Conservation (phyloP, 1,140 invertebrate species). For the Zaprionus vittiger region DNA sequence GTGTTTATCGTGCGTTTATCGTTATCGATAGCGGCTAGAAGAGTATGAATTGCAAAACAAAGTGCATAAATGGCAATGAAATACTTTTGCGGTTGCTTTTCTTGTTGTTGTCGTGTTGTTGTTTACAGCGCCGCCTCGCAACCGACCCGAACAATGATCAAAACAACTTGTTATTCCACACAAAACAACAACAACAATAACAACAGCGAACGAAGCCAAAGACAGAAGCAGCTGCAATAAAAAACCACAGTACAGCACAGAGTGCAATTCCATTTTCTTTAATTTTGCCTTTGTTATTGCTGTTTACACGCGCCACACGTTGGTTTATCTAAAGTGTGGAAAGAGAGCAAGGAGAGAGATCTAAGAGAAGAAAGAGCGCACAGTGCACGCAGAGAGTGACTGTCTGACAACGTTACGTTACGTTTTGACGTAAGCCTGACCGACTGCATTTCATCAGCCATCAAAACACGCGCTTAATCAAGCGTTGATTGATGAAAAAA, state of each 20-base stretch:
- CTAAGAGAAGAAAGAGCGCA: not conserved
- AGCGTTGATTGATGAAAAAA: slow-evolving; percentile 6
- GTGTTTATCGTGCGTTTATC: slow-evolving; percentile 48
- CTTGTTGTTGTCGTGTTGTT: slow-evolving; percentile 46
- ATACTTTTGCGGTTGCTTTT: slow-evolving; percentile 66
- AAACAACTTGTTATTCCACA: slow-evolving; percentile 78
- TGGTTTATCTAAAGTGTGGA: slow-evolving; percentile 46
- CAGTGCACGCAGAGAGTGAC: not conserved
- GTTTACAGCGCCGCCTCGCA: slow-evolving; percentile 58
- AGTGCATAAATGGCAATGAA: slow-evolving; percentile 69
- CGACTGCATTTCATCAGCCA: slow-evolving; percentile 41
- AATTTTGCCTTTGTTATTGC: slow-evolving; percentile 15
- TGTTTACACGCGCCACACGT: slow-evolving; percentile 48
- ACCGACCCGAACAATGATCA: slow-evolving; percentile 58
- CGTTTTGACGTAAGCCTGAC: slow-evolving; percentile 35
- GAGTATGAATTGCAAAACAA: slow-evolving; percentile 29
- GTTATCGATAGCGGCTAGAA: slow-evolving; percentile 49
- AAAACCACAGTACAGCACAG: slow-evolving; percentile 44
- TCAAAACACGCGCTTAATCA: slow-evolving; percentile 7
- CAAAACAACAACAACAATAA: slow-evolving; percentile 43
- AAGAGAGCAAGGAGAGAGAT: slow-evolving; percentile 18
- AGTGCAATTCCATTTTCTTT: slow-evolving; percentile 50
- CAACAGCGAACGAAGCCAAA: slow-evolving; percentile 10
- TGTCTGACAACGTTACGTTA: slow-evolving; percentile 7
- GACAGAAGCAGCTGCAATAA: not conserved